phyloP scores from a whole-genome alignment of 2,113 vertebrate species.

The Paratilapia polleni region DNA sequence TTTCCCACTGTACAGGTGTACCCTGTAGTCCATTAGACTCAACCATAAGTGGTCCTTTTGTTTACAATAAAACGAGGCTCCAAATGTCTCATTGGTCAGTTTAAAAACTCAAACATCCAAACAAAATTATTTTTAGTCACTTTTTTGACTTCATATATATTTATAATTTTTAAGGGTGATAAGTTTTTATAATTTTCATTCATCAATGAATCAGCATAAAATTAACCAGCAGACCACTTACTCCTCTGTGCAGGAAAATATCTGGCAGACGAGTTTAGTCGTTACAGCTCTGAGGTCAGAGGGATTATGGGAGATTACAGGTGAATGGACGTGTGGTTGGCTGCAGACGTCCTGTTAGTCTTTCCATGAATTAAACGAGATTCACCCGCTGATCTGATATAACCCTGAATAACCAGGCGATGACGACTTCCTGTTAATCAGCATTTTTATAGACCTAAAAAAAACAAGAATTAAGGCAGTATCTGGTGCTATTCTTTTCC shows the following conservation, averaged over 20 bases:
- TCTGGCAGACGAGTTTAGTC: not conserved
- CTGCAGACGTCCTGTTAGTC: not conserved
- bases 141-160: no score
- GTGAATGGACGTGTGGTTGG: not conserved
- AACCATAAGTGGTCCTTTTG: no score
- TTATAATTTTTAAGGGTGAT: not conserved
- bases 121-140: not conserved
- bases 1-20: no score
- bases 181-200: not conserved
- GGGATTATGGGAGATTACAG: slow-evolving; percentile 7
- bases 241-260: not conserved
- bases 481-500: not conserved
- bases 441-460: not conserved
- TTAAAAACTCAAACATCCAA: not conserved
- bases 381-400: not conserved
- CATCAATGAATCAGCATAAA: not conserved
- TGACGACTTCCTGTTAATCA: not conserved
- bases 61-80: no score
- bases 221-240: not conserved
- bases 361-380: not conserved
- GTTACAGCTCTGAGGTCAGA: not conserved
- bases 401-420: not conserved
- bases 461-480: not conserved
- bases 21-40: no score
- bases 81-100: not conserved